Evolutionary conservation across 2,888 invertebrate species (phyloP).

Genomic region (Metacarcinus magister): DNA sequence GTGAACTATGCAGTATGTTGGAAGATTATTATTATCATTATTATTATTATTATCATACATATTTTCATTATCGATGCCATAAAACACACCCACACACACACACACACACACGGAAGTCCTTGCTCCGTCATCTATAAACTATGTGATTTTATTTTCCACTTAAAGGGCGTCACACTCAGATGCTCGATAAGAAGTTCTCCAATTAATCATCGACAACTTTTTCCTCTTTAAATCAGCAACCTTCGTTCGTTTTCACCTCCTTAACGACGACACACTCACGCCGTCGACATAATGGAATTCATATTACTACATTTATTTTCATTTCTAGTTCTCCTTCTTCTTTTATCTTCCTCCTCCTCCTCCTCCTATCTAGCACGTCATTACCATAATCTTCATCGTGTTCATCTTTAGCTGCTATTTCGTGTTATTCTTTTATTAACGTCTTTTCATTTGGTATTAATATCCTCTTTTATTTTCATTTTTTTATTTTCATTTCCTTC

Average conservation of each 20-base stretch:
- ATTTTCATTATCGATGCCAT: no score
- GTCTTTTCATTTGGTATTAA: background rate
- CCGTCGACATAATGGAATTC: constrained; percentile 3
- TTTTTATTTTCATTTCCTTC: background rate
- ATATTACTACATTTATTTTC: background rate
- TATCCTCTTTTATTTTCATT: background rate
- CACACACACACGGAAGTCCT: background rate
- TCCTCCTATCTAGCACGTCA: background rate
- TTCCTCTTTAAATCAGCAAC: background rate
- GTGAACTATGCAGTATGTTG: no score
- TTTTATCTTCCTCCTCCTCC: background rate
- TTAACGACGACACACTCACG: constrained; percentile 13
- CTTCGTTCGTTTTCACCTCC: constrained; percentile 29
- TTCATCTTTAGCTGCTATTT: background rate
- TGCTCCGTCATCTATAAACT: background rate
- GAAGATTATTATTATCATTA: no score
- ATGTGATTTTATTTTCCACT: background rate
- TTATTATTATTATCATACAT: no score
- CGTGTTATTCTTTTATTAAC: background rate
- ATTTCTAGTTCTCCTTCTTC: background rate
- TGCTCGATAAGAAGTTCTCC: background rate
- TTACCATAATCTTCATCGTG: background rate
- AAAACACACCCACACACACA: background rate
- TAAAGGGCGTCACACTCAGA: background rate
- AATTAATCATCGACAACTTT: constrained; percentile 31